Conservation (phyloP, 2,888 invertebrate species). For the Mimumesa dahlbomi region DNA sequence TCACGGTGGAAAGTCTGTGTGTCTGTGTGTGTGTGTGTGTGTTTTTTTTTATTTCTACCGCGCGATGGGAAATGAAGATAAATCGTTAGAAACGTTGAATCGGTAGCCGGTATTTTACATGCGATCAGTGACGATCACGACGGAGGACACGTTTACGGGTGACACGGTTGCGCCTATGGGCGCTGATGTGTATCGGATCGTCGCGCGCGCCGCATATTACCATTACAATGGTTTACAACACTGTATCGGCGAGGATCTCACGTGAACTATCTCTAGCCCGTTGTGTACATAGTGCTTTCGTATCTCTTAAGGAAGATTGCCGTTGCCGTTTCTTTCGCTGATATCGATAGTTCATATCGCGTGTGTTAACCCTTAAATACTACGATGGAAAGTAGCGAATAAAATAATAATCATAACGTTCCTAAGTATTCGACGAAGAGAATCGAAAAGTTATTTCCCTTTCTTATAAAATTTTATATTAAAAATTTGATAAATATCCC, state of each 20-base stretch:
- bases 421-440: no score
- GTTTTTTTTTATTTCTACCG: no score
- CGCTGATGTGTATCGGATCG: constrained; percentile 51
- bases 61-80: no score
- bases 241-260: constrained; percentile 71
- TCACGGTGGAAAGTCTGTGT: no score
- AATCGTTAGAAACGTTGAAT: no score
- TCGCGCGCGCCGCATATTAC: constrained; percentile 67
- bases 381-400: no score
- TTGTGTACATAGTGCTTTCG: constrained; percentile 34
- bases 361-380: background rate
- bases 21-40: no score
- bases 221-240: constrained; percentile 77
- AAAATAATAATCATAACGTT: no score
- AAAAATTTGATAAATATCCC: no score
- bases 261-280: constrained; percentile 50
- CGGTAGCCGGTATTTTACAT: constrained; percentile 20
- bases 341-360: background rate
- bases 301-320: constrained; percentile 24
- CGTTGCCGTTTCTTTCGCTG: constrained; percentile 3
- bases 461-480: no score
- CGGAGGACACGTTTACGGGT: constrained; percentile 35
- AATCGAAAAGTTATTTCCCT: no score
- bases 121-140: constrained; percentile 28
- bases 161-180: constrained; percentile 33